Conservation (phyloP, 2,888 invertebrate species). For the Plebejus anna region DNA sequence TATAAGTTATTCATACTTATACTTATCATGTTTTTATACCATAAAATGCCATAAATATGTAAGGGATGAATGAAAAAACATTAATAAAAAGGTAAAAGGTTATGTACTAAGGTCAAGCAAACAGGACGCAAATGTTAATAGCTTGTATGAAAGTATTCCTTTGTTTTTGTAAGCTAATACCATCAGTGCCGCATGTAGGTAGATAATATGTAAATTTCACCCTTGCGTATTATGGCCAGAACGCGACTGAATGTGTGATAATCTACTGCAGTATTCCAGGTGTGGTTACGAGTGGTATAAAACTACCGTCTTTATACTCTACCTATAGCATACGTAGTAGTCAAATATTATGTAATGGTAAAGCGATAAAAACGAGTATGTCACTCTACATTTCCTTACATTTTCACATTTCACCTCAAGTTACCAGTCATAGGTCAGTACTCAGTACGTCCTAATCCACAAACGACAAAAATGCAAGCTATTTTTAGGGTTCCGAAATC, state of each 20-base stretch:
- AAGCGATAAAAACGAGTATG: no score
- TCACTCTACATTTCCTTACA: no score
- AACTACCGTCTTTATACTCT: no score
- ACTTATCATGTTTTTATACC: no score
- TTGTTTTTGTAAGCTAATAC: conserved; percentile 12
- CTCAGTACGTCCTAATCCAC: no score
- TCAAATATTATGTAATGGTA: no score
- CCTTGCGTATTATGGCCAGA: background rate
- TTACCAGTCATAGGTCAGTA: no score
- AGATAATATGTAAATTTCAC: conserved; percentile 19
- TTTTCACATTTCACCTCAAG: no score
- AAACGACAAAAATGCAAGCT: no score
- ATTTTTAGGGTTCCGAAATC: no score
- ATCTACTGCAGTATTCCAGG: background rate
- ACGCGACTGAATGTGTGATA: background rate
- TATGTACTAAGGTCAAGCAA: background rate
- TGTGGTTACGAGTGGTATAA: background rate
- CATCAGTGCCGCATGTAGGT: background rate
- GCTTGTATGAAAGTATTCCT: background rate
- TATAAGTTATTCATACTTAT: no score
- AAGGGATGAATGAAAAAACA: background rate
- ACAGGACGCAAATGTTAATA: background rate
- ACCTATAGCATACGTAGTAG: no score
- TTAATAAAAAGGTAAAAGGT: background rate
- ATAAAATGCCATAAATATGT: background rate